phyloP scores from a whole-genome alignment of 2,113 vertebrate species.

The Meleagris gallopavo region DNA sequence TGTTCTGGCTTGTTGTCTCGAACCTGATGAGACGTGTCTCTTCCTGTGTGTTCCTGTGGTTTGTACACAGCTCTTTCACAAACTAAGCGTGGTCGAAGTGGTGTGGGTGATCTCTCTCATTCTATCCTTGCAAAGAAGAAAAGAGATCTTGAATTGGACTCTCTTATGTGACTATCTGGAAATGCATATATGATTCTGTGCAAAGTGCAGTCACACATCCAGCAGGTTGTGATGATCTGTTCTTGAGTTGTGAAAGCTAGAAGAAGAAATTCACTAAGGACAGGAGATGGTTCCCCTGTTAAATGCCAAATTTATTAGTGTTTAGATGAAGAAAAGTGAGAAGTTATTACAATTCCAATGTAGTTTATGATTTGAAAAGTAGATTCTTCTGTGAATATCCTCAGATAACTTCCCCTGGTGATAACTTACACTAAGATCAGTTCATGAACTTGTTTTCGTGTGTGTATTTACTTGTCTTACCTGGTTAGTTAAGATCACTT shows the following conservation, averaged over 20 bases:
- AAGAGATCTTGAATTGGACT: not conserved
- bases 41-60: not conserved
- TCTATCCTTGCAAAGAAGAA: not conserved
- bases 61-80: not conserved
- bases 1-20: not conserved
- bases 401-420: not conserved
- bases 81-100: not conserved
- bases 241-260: not conserved
- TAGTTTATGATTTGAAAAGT: not conserved
- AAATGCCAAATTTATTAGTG: not conserved
- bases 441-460: not conserved
- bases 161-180: not conserved
- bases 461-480: not conserved
- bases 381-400: not conserved
- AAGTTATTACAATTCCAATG: not conserved
- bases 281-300: not conserved
- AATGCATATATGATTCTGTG: not conserved
- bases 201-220: not conserved
- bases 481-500: not conserved
- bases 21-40: not conserved
- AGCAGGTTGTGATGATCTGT: not conserved
- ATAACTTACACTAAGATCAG: not conserved
- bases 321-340: not conserved
- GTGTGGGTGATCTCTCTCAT: not conserved
- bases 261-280: rapidly evolving